phyloP scores from a whole-genome alignment of 1,140 invertebrate genomes.

The Drosophila pectinifera region DNA sequence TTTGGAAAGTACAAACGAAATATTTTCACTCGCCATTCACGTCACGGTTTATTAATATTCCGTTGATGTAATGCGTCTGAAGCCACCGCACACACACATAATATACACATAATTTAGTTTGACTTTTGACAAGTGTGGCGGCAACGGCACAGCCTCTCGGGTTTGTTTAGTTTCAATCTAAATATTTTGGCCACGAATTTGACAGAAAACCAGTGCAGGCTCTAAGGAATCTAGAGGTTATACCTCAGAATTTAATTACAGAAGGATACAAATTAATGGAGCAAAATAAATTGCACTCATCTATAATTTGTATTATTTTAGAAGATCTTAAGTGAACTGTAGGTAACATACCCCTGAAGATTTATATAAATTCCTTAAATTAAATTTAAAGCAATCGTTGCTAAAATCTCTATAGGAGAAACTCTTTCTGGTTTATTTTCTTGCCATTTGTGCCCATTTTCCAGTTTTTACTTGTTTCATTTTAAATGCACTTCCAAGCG shows the following conservation, averaged over 20 bases:
- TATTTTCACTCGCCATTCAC: slow-evolving; percentile 46
- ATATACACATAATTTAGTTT: slow-evolving; percentile 39
- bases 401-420: background rate
- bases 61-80: slow-evolving; percentile 70
- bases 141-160: slow-evolving; percentile 14
- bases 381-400: background rate
- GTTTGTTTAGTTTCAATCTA: slow-evolving; percentile 21
- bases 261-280: too few relatives aligned
- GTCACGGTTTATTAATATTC: slow-evolving; percentile 81
- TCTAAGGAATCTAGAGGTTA: background rate
- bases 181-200: slow-evolving; percentile 19
- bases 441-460: slow-evolving; percentile 11
- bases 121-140: slow-evolving; percentile 42
- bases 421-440: background rate
- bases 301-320: background rate
- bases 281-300: too few relatives aligned
- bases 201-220: background rate
- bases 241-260: background rate
- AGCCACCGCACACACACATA: slow-evolving; percentile 20
- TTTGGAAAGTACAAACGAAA: slow-evolving; percentile 45
- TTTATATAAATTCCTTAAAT: background rate
- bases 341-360: background rate
- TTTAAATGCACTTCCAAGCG: slow-evolving; percentile 39
- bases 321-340: background rate
- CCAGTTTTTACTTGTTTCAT: slow-evolving; percentile 23